phyloP scores from a whole-genome alignment of 2,888 invertebrate species.

The Synergus itoensis region DNA sequence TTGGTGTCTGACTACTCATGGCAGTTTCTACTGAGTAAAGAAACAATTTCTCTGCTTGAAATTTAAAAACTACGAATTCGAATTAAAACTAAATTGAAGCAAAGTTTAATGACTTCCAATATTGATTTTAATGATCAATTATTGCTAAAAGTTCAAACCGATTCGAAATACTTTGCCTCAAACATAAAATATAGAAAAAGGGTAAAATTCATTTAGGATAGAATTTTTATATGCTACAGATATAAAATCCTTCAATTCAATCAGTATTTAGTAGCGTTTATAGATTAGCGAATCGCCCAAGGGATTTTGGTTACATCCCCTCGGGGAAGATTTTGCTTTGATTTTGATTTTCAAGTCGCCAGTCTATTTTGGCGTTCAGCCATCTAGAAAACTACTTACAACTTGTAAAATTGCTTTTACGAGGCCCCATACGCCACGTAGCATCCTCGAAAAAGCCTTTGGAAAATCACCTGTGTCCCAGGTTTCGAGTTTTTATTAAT shows the following conservation, averaged over 20 bases:
- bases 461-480: constrained; percentile 64
- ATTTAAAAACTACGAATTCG: too few relatives aligned
- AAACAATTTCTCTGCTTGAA: too few relatives aligned
- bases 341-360: constrained; percentile 51
- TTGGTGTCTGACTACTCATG: too few relatives aligned
- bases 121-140: not conserved
- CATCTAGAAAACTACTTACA: constrained; percentile 66
- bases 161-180: not conserved
- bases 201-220: not conserved
- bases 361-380: constrained; percentile 53
- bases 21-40: too few relatives aligned
- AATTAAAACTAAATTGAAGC: too few relatives aligned
- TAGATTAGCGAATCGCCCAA: constrained; percentile 3
- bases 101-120: not conserved
- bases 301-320: constrained; percentile 27
- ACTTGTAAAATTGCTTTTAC: constrained; percentile 64
- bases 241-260: not conserved
- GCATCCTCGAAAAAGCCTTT: constrained; percentile 24
- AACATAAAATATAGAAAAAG: not conserved
- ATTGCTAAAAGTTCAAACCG: not conserved
- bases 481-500: constrained; percentile 2
- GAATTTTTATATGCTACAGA: not conserved
- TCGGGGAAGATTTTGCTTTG: constrained; percentile 49
- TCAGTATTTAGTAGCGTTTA: constrained; percentile 9
- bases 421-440: constrained; percentile 43